Percentiles rank a stretch among this genome's conserved stretches.
Evolutionary conservation across 2,113 vertebrate genomes (phyloP).

Genomic region (Terrapene triunguis): DNA sequence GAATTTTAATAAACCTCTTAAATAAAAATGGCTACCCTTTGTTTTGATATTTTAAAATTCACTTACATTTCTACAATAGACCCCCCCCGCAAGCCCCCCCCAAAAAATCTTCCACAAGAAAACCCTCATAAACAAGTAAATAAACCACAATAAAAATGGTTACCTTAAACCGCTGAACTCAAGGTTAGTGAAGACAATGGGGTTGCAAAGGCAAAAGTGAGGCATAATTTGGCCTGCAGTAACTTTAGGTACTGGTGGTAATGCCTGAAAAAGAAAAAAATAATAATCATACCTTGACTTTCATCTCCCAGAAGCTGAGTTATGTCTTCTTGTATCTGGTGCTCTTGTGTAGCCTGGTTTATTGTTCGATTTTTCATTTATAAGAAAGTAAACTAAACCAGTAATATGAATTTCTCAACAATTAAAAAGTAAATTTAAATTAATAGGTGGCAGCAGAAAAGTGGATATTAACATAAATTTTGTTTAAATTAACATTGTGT

Average conservation of each 20-base stretch:
- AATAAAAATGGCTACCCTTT: neutral
- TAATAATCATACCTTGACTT: neutral
- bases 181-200: neutral
- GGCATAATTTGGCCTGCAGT: neutral
- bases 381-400: neutral
- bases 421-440: neutral
- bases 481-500: neutral
- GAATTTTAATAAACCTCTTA: conserved; percentile 3
- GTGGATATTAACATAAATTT: neutral
- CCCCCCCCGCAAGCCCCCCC: no score
- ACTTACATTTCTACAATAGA: neutral
- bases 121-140: neutral
- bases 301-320: neutral
- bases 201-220: neutral
- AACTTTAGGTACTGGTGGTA: neutral
- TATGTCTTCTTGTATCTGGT: neutral
- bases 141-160: neutral
- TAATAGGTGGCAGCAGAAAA: neutral
- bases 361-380: neutral
- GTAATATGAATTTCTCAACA: neutral
- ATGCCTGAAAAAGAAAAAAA: neutral
- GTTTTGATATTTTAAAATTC: conserved; percentile 28
- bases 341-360: neutral
- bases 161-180: neutral
- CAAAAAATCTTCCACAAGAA: neutral